Conservation (phyloP, 2,888 invertebrate species). For the Hyles lineata region DNA sequence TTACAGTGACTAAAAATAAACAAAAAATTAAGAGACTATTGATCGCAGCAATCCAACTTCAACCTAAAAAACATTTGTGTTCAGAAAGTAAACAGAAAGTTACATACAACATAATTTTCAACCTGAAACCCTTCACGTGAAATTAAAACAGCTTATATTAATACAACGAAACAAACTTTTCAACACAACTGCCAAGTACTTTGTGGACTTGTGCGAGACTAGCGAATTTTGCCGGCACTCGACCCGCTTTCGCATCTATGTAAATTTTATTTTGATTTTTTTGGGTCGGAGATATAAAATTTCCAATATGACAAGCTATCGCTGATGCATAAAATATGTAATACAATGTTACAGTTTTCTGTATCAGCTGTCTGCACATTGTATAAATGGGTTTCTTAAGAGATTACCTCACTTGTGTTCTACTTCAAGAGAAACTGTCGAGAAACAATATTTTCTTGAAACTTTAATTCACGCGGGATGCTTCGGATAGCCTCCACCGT, state of each 20-base stretch:
- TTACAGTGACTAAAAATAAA: no score
- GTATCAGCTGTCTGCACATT: no score
- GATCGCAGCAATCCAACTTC: background rate
- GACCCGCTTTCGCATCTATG: background rate
- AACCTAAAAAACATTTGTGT: background rate
- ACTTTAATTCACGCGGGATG: no score
- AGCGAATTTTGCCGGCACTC: background rate
- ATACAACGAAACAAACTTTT: constrained; percentile 3
- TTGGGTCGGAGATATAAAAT: background rate
- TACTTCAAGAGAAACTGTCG: no score
- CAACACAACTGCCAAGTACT: background rate
- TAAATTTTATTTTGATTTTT: background rate
- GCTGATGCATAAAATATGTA: background rate
- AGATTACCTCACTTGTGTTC: no score
- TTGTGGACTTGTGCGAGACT: background rate
- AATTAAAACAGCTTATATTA: constrained; percentile 6
- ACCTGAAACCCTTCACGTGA: background rate
- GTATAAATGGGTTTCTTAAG: no score
- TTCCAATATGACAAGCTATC: constrained; percentile 1
- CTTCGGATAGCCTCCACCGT: no score
- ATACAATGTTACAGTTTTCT: background rate
- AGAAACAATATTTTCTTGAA: no score
- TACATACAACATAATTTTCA: background rate
- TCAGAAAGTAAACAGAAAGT: no score
- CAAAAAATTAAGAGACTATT: no score